Evolutionary conservation across 2,113 vertebrate species (phyloP).

Genomic region (Cacatua alba): DNA sequence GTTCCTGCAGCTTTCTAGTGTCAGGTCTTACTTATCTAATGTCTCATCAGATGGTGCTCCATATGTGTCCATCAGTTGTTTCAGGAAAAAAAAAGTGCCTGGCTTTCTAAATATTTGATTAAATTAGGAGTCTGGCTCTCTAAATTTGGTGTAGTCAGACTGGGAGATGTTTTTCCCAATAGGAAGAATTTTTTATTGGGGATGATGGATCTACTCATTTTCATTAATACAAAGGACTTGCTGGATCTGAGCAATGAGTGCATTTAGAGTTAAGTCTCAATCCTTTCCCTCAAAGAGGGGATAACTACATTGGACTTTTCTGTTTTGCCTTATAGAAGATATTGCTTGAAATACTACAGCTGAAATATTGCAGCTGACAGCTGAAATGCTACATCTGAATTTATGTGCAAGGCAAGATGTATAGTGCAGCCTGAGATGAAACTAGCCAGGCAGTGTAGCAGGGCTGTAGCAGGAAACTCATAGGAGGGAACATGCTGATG

Average conservation of each 20-base stretch:
- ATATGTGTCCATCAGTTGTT: neutral
- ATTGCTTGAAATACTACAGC: neutral
- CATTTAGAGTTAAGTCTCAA: neutral
- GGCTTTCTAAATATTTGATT: neutral
- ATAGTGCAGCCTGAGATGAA: neutral
- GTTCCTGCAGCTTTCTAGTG: neutral
- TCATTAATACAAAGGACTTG: neutral
- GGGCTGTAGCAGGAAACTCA: neutral
- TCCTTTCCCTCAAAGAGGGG: neutral
- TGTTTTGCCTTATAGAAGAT: neutral
- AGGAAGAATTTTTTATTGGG: neutral
- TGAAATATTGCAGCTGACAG: neutral
- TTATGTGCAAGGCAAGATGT: neutral
- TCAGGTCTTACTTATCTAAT: neutral
- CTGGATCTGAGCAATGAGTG: neutral
- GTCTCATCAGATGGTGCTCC: neutral
- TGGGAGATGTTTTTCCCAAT: neutral
- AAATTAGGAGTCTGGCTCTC: neutral
- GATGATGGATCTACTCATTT: neutral
- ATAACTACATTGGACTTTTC: neutral
- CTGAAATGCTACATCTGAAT: neutral
- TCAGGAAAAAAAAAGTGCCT: neutral
- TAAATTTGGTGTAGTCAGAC: neutral
- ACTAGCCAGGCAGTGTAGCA: neutral
- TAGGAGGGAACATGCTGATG: rapidly evolving